A percentile compares a stretch with the other conserved stretches of the same genome.
Conservation (phyloP, 2,888 invertebrate species). For the Glyphotaelius pellucidus region DNA sequence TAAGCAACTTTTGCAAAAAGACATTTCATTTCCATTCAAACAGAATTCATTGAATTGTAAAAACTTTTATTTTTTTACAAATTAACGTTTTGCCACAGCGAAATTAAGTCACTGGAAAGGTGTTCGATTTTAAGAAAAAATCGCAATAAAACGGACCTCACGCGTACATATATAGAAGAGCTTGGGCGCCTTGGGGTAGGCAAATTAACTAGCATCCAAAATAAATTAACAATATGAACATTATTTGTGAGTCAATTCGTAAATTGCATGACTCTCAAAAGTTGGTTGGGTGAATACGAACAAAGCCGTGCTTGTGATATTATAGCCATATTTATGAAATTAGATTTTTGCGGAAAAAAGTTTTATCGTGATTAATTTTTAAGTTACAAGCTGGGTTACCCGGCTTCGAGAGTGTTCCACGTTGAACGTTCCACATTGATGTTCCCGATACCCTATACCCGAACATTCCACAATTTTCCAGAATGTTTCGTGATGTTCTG, state of each 20-base stretch:
- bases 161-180: neutral
- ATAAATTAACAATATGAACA: too few species aligned
- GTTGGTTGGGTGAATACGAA: neutral
- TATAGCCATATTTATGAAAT: too few species aligned
- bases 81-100: neutral
- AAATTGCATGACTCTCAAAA: neutral
- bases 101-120: neutral
- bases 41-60: neutral
- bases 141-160: neutral
- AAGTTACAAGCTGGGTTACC: too few species aligned
- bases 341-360: too few species aligned
- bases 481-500: too few species aligned
- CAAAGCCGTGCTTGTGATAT: too few species aligned
- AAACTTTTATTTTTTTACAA: neutral
- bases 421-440: too few species aligned
- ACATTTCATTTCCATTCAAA: neutral
- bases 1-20: neutral
- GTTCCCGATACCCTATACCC: too few species aligned
- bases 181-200: neutral
- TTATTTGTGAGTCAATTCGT: neutral
- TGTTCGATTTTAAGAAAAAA: neutral
- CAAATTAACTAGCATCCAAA: neutral
- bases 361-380: too few species aligned
- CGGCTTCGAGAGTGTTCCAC: too few species aligned
- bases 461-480: too few species aligned